Base-by-base conservation (phyloP, 2,797 vertebrate genomes). In the Xenops minutus region DNA sequence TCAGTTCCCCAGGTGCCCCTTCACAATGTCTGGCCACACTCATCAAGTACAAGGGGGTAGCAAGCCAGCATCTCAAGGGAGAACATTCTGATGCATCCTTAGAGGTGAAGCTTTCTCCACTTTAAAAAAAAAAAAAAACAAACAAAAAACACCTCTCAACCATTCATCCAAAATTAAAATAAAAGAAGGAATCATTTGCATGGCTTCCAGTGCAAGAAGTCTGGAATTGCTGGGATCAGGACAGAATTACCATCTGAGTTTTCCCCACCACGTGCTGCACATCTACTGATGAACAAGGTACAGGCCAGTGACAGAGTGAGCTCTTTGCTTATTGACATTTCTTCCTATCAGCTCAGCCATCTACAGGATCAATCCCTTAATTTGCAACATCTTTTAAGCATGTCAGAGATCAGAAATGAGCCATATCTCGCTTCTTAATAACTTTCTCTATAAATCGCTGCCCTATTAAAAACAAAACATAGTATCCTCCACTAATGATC, bases 341-440 rank as follows among this genome's bases (percentile, higher is more conserved):
- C 93, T 92, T 80, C 74, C 22, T 72, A 96, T 96, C 88, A 94
- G 39, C 75, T 82, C 71, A 68, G 67, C 0, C 0, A 82, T 88
- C 85, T 94, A 13, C 95, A 93, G 89, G 93, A 96, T 96, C 95
- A 92, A 94, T 96, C 84, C 77, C 92, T 92, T 96, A 95, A 97
- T 94, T 94, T 94, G 80, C 80, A 93, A 74, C 67, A 94, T 95
- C 93, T 93, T 90, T 94, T 92, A 87, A 94, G 85, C 61, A 79
- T 13, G 67, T 93, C 95, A 88, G 76, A 71, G 83, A 96, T 96
- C 95, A 96, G 85, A 92, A 96, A 96, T 85, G 88, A 92, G 72
- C 94, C 92, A 92, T 90, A 96, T 95, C 92, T 93, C 55, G n/a
- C 49, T 74, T 91, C 77, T 68, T 93, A 96, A 88, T 83, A 96